Evolutionary conservation across 2,888 invertebrate species (phyloP).

Genomic region (Parnassius orleans): DNA sequence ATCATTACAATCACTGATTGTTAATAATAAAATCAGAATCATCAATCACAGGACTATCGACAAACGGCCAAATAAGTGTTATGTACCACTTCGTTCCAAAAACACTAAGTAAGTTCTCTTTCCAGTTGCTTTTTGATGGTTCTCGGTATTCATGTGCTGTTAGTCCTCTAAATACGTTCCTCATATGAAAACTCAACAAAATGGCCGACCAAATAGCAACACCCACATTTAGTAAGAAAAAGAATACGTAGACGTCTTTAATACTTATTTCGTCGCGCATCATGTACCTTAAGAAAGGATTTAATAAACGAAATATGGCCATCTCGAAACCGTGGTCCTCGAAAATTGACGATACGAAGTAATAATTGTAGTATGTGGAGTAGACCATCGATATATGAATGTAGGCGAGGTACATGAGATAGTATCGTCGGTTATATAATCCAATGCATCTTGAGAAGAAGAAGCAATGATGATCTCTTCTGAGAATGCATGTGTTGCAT

Average conservation of each 20-base stretch:
- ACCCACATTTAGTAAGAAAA: conserved; percentile 44
- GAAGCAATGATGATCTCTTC: conserved; percentile 91
- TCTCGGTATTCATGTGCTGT: conserved; percentile 67
- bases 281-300: conserved; percentile 44
- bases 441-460: conserved; percentile 93
- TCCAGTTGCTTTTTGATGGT: conserved; percentile 83
- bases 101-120: conserved; percentile 84
- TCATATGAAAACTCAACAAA: conserved; percentile 56
- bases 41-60: conserved; percentile 45
- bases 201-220: conserved; percentile 45
- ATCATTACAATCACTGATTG: not conserved
- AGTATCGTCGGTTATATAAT: conserved; percentile 89
- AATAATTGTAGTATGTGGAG: conserved; percentile 83
- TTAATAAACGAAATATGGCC: conserved; percentile 42
- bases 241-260: conserved; percentile 46
- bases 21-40: not conserved
- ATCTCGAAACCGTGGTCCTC: conserved; percentile 39
- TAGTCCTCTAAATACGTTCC: conserved; percentile 74
- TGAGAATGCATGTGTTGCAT: conserved; percentile 90
- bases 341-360: conserved; percentile 77
- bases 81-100: conserved; percentile 55
- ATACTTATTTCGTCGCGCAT: conserved; percentile 39
- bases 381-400: conserved; percentile 85
- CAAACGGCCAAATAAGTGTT: conserved; percentile 53
- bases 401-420: conserved; percentile 86